Evolutionary conservation across 1,140 invertebrate species (phyloP).

Genomic region (Ostrea edulis): DNA sequence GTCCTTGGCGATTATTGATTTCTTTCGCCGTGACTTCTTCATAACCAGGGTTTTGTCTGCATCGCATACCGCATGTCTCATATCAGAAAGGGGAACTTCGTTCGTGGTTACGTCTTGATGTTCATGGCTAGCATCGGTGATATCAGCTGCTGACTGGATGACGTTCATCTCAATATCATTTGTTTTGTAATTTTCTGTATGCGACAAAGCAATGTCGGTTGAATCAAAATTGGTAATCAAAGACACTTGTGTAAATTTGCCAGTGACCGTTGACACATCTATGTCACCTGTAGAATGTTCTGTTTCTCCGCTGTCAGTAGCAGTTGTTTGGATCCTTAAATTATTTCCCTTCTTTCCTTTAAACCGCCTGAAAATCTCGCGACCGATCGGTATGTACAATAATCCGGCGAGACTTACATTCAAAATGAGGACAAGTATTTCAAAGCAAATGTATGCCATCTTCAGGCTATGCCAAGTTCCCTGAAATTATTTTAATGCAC

Average conservation of each 20-base stretch:
- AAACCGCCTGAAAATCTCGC: slow-evolving; percentile 17
- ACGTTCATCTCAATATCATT: too few species aligned
- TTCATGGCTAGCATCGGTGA: not conserved
- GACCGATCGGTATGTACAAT: not conserved
- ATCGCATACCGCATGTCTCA: not conserved
- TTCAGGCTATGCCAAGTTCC: not conserved
- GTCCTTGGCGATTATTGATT: too few species aligned
- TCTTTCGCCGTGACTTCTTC: not conserved
- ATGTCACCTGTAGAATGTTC: too few species aligned
- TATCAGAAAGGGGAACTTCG: not conserved
- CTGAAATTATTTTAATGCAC: not conserved
- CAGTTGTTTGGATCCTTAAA: too few species aligned
- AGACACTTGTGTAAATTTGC: too few species aligned
- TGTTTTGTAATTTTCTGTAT: too few species aligned
- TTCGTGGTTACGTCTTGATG: not conserved
- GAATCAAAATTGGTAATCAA: too few species aligned
- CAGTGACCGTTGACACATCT: not conserved
- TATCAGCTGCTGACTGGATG: too few species aligned
- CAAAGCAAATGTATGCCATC: not conserved
- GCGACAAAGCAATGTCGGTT: too few species aligned
- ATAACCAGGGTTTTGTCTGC: not conserved
- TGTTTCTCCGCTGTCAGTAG: too few species aligned
- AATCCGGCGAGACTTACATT: not conserved
- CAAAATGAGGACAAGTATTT: not conserved
- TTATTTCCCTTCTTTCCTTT: not conserved